These are phyloP conservation scores for Falcaria lacertinaria DNA, from an alignment of 2,888 invertebrate genomes.

Conservation along the genomic window DNA sequence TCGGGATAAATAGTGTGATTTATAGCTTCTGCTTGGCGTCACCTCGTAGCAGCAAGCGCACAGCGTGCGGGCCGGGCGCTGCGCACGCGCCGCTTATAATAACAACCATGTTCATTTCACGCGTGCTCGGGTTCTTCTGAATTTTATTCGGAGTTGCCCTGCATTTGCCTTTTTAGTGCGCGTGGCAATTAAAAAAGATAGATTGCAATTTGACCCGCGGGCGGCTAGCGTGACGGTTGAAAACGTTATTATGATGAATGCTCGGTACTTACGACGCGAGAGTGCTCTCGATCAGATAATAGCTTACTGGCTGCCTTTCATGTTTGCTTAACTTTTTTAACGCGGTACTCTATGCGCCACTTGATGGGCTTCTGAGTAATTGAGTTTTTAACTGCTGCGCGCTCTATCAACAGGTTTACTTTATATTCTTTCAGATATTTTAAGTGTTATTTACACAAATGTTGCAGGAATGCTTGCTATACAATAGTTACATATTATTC, in stretches of 20 bases:
- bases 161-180: slow-evolving; percentile 62
- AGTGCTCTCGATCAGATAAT: slow-evolving; percentile 68
- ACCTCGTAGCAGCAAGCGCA: slow-evolving; percentile 21
- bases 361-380: slow-evolving; percentile 57
- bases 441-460: background rate
- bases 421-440: slow-evolving; percentile 12
- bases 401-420: slow-evolving; percentile 17
- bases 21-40: slow-evolving; percentile 41
- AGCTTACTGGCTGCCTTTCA: slow-evolving; percentile 45
- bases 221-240: slow-evolving; percentile 67
- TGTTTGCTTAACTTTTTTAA: slow-evolving; percentile 53
- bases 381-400: slow-evolving; percentile 48
- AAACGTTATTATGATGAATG: slow-evolving; percentile 73
- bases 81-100: slow-evolving; percentile 33
- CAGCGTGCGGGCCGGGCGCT: slow-evolving; percentile 11
- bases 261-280: slow-evolving; percentile 51
- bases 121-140: slow-evolving; percentile 61
- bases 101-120: slow-evolving; percentile 54
- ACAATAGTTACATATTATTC: too few relatives aligned
- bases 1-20: slow-evolving; percentile 62
- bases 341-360: slow-evolving; percentile 38
- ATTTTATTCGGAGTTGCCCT: slow-evolving; percentile 56
- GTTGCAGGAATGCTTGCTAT: too few relatives aligned
- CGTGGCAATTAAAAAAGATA: slow-evolving; percentile 75
- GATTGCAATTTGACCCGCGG: slow-evolving; percentile 75